Evolutionary conservation across 2,797 vertebrate species (phyloP).

Genomic region (Pogoniulus pusillus): DNA sequence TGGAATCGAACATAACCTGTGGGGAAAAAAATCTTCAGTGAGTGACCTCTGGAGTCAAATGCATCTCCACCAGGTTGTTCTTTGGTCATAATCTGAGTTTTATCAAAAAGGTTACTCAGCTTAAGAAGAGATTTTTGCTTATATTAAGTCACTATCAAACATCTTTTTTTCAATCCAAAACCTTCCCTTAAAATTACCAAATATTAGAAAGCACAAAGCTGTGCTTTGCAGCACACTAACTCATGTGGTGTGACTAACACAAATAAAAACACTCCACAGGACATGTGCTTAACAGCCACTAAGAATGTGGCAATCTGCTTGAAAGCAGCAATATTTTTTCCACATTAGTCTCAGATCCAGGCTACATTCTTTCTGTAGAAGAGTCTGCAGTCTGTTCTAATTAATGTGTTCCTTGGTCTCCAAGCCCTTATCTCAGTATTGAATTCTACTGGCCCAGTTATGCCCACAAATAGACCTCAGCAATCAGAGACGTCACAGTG

Average conservation of each 20-base stretch:
- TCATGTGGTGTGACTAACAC: neutral
- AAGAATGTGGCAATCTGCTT: neutral
- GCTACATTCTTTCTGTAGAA: neutral
- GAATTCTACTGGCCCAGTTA: neutral
- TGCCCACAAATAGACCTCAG: neutral
- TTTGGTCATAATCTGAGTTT: neutral
- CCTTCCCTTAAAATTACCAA: neutral
- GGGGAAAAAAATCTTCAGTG: conserved; percentile 32
- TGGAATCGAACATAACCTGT: conserved; percentile 91
- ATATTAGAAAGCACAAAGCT: neutral
- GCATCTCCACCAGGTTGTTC: neutral
- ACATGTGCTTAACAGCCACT: neutral
- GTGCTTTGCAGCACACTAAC: neutral
- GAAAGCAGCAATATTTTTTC: neutral
- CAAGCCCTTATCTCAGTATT: neutral
- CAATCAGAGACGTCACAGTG: neutral
- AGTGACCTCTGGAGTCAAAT: neutral
- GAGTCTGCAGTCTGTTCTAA: neutral
- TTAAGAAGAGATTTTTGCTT: neutral
- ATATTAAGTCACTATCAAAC: neutral
- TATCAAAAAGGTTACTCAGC: neutral
- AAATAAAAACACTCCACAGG: neutral
- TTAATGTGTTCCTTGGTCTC: neutral
- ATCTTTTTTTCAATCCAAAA: neutral
- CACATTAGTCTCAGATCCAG: neutral